Base-by-base conservation (phyloP, 2,797 vertebrate species). In the Myotis myotis region DNA sequence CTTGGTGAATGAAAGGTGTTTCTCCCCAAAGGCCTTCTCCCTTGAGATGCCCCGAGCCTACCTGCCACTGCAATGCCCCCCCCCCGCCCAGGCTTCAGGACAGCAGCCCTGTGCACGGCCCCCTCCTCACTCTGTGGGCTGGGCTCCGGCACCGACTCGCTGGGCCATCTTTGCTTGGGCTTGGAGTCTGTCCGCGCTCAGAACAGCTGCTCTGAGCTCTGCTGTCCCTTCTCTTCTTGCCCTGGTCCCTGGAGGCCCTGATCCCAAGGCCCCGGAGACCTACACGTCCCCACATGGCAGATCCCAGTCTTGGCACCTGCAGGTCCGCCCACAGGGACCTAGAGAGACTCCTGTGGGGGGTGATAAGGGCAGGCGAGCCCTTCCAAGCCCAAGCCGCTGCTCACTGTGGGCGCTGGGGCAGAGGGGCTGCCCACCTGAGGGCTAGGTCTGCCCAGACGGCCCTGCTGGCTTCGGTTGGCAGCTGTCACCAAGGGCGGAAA, bases 281-380 rank as follows among this genome's bases (percentile, higher is more conserved):
- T 47, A 60, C 84, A 89, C 28, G 74, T 13, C 22, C 30, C 76
- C 82, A 55, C 3, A 0, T 20, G 85, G 60, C 81, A 41, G 53
- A 28, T 60, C 55, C 28, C 53, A 38, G 57, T 60, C 80, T 87
- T 74, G 84, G 55, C 41, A 81, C 1, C 19, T 44, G 60, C 22
- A 75, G n/a, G 64, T 64, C 44, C 28, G 49, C 75, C 49, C 15
- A 25, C 3, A 44, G 55, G 57, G 44, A 75, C 62, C 60, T 28
- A 12, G 72, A 92, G 19, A 55, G 9, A 38, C 47, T 93, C 41
- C 86, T 85, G 87, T 8, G 12, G 36, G 36, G 25, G 25, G n/a
- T 72, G 95, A 96, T 95, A 97, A 95, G 33, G 16, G 9, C 36
- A 89, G 92, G 80, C 4, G 4, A 89, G 92, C 89, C 57, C 38